Percentiles rank a stretch among this genome's conserved stretches.
Evolutionary conservation across 2,797 vertebrate genomes (phyloP).

Genomic region (Cryptoblepharus egeriae): DNA sequence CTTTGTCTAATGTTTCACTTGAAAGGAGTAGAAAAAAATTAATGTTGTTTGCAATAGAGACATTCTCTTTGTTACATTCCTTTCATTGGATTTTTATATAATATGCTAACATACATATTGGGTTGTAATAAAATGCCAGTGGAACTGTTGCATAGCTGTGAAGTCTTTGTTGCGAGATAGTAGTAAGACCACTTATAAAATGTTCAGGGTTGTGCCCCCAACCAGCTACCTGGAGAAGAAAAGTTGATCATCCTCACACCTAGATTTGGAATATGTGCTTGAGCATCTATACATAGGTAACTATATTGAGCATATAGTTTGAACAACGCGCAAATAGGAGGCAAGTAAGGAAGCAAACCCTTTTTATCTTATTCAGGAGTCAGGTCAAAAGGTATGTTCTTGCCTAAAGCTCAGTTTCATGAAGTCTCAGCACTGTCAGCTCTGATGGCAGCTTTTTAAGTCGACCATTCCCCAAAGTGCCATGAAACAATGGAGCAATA

Average conservation of each 20-base stretch:
- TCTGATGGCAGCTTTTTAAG: slow-evolving; percentile 4
- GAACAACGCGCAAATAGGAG: background rate
- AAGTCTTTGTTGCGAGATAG: background rate
- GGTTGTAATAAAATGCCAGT: background rate
- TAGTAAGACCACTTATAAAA: background rate
- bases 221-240: background rate
- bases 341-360: background rate
- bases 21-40: too few species aligned
- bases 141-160: background rate
- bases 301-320: too few species aligned
- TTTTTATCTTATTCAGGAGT: background rate
- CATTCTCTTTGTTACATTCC: background rate
- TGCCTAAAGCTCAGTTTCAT: background rate
- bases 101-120: background rate
- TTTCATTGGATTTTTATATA: background rate
- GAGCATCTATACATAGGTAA: too few species aligned
- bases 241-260: too few species aligned
- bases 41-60: background rate
- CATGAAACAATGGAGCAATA: background rate
- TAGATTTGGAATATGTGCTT: too few species aligned
- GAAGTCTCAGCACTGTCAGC: background rate
- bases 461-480: background rate
- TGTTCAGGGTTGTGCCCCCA: background rate
- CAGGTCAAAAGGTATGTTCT: background rate
- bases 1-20: background rate